These are phyloP conservation scores for pig (Sus scrofa) DNA, from an alignment of 2,113 vertebrate genomes.

Conservation along the genomic window T2T-Sscrofa CM000818.6:14522001-14522500, in stretches of 20 bases:
- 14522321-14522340: background rate
- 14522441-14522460: too few species aligned
- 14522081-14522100: background rate
- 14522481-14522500: too few species aligned
- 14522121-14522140: background rate
- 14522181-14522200: background rate
- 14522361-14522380: background rate
- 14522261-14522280: background rate
- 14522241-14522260: background rate
- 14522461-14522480: too few species aligned
- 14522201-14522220: background rate
- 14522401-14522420: too few species aligned
- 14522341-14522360: background rate
- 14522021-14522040: background rate
- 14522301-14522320: background rate
- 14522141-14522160: background rate
- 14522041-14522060: background rate
- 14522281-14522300: background rate
- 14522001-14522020: background rate
- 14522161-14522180: background rate
- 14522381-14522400: background rate
- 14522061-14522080: background rate
- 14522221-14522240: background rate
- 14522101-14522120: background rate
- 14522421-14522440: too few species aligned